phyloP scores from a whole-genome alignment of 1,140 invertebrate genomes.

The Phymastichus coffea region DNA sequence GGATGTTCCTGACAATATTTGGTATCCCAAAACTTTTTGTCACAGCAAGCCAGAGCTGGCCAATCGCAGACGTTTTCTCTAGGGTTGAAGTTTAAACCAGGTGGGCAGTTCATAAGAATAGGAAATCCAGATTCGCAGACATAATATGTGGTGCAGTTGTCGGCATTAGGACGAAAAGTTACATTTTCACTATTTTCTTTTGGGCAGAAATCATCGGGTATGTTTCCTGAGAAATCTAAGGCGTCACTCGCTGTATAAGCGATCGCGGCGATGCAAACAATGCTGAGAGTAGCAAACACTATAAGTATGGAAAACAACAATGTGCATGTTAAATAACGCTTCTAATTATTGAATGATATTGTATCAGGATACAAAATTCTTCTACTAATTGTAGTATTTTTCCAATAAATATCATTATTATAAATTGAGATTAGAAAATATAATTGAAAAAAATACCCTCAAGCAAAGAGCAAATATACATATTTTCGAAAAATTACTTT shows the following conservation, averaged over 20 bases:
- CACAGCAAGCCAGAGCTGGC: slow-evolving; percentile 54
- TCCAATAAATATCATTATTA: no score
- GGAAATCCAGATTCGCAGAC: slow-evolving; percentile 56
- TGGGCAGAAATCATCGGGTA: slow-evolving; percentile 26
- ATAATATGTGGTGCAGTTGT: slow-evolving; percentile 61
- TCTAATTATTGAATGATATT: no score
- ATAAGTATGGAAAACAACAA: no score
- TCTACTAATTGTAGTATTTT: no score
- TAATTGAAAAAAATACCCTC: no score
- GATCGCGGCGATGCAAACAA: neutral
- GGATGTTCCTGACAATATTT: no score
- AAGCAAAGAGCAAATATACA: no score
- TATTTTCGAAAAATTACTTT: no score
- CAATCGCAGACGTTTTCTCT: slow-evolving; percentile 59
- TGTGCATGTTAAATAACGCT: no score
- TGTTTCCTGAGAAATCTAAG: neutral
- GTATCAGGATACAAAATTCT: no score
- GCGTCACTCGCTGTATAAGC: neutral
- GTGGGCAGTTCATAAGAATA: slow-evolving; percentile 55
- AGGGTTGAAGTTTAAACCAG: slow-evolving; percentile 59
- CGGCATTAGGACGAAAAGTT: slow-evolving; percentile 54
- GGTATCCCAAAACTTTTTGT: no score
- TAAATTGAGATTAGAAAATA: no score
- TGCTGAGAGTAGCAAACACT: neutral
- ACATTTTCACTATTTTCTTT: slow-evolving; percentile 28